These are phyloP conservation scores for Eumacrocentrus americanus DNA, from an alignment of 2,888 invertebrate species.

Conservation along the genomic window DNA sequence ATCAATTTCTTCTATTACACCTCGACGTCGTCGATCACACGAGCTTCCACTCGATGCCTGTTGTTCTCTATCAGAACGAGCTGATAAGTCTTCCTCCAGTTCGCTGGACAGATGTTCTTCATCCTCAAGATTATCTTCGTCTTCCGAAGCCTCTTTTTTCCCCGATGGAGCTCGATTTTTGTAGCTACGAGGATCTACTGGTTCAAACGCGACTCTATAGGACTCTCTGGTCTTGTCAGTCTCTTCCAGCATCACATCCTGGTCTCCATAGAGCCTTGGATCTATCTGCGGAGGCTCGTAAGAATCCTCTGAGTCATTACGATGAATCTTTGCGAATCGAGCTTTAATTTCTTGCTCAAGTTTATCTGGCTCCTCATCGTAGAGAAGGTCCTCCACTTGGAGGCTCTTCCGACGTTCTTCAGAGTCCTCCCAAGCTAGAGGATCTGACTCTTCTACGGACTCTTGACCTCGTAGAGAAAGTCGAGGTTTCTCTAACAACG, in stretches of 20 bases:
- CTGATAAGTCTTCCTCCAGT: conserved; percentile 46
- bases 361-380: conserved; percentile 33
- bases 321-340: conserved; percentile 27
- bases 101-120: conserved; percentile 42
- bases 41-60: conserved; percentile 70
- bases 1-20: conserved; percentile 83
- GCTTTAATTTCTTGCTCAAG: conserved; percentile 28
- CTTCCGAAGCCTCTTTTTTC: conserved; percentile 26
- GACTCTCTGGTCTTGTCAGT: conserved; percentile 28
- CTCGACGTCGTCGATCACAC: conserved; percentile 64
- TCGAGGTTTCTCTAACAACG: conserved; percentile 54
- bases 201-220: conserved; percentile 33
- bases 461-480: conserved; percentile 47
- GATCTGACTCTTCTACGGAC: conserved; percentile 35
- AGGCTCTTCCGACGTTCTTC: conserved; percentile 30
- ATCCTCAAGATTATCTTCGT: conserved; percentile 30
- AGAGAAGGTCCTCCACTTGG: conserved; percentile 27
- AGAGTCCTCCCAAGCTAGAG: conserved; percentile 39
- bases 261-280: conserved; percentile 47
- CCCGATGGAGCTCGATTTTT: conserved; percentile 15
- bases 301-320: conserved; percentile 37
- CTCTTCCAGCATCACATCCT: conserved; percentile 32
- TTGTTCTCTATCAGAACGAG: conserved; percentile 62
- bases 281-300: conserved; percentile 43
- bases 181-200: conserved; percentile 34